Percentiles rank a stretch among this genome's conserved stretches.
These are phyloP conservation scores for Pangasianodon hypophthalmus DNA, from an alignment of 2,113 vertebrate species.

Conservation along the genomic window DNA sequence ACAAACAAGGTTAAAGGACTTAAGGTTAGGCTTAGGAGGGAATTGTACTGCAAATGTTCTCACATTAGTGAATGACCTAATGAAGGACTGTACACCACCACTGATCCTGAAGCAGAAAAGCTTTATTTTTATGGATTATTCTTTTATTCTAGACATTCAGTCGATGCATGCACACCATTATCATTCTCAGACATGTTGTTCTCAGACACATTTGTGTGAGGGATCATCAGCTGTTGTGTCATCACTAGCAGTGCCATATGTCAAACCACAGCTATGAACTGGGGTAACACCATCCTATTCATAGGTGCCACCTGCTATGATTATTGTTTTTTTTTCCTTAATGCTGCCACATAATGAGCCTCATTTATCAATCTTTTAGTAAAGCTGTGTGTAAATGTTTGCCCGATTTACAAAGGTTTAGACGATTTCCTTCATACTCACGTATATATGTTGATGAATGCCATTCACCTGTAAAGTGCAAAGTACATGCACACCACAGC, in stretches of 20 bases:
- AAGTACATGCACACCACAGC: background rate
- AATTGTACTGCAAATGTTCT: background rate
- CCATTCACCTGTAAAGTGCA: background rate
- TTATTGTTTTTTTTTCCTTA: background rate
- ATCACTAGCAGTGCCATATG: background rate
- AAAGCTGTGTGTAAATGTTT: background rate
- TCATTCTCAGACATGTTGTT: background rate
- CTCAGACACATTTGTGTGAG: background rate
- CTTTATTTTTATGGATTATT: background rate
- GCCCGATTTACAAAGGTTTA: background rate
- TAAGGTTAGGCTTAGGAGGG: background rate
- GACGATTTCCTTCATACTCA: background rate
- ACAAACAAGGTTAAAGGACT: conserved; percentile 34
- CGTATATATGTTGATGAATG: background rate
- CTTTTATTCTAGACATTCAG: background rate
- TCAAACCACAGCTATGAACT: background rate
- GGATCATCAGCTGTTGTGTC: background rate
- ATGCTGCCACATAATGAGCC: background rate
- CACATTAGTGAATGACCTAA: background rate
- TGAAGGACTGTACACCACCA: background rate
- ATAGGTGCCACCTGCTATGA: background rate
- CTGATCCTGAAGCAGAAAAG: background rate
- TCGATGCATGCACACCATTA: background rate
- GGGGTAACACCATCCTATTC: background rate
- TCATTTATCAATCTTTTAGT: background rate